Evolutionary conservation across 2,888 invertebrate species (phyloP).

Genomic region (Ectemnius cavifrons): DNA sequence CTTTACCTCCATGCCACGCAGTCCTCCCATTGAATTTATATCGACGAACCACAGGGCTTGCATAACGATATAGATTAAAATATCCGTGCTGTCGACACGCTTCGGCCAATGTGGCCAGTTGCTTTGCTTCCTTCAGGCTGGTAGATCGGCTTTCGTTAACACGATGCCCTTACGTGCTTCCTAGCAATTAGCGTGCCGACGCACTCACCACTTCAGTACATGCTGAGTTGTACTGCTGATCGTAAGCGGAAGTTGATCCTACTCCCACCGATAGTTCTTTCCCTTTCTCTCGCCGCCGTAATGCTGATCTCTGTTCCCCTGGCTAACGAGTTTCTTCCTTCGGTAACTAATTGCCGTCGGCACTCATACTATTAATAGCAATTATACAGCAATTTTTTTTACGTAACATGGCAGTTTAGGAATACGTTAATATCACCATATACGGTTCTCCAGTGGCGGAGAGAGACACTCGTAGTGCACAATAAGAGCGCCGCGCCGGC

Average conservation of each 20-base stretch:
- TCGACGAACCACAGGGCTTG: neutral
- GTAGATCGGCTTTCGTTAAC: conserved; percentile 41
- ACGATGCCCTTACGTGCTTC: conserved; percentile 46
- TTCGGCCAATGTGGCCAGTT: neutral
- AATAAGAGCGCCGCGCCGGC: neutral
- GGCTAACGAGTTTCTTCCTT: conserved; percentile 3
- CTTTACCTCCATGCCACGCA: conserved; percentile 10
- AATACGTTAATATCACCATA: too few relatives aligned
- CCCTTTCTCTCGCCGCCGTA: neutral
- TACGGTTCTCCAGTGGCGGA: too few relatives aligned
- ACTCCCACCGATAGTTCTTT: neutral
- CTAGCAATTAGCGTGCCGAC: conserved; percentile 36
- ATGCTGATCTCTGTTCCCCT: neutral
- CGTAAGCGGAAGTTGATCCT: too few relatives aligned
- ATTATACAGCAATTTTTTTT: too few relatives aligned
- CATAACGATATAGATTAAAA: neutral
- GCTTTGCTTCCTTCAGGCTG: conserved; percentile 2
- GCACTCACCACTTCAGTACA: conserved; percentile 17
- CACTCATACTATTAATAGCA: too few relatives aligned
- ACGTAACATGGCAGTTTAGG: too few relatives aligned
- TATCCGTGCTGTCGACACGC: neutral
- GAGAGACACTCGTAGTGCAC: too few relatives aligned
- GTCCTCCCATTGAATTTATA: conserved; percentile 52
- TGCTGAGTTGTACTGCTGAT: too few relatives aligned
- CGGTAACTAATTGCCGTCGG: neutral